Base-by-base conservation (phyloP, 2,797 vertebrate genomes). In the Pagetopsis macropterus region DNA sequence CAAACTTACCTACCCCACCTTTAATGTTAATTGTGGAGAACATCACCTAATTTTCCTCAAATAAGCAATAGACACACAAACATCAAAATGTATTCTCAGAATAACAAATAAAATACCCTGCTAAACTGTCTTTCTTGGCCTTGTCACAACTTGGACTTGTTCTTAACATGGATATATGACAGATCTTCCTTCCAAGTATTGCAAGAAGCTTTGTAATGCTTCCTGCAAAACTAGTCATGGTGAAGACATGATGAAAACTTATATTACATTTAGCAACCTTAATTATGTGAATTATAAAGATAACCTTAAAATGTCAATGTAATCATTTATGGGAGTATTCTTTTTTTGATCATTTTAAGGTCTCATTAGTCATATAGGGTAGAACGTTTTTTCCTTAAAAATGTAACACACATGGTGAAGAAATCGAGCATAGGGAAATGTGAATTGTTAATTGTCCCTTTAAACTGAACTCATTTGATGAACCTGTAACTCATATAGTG, bases 381-480 rank as follows among this genome's bases (percentile, higher is more conserved):
- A 21, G 65, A 65, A 58, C 27, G 40, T 27, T 72, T 72, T 72
- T 60, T 37, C 14, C 3, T 11, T 62, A 43, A 31, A 12, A n/a
- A 14, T 0, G 9, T 62, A 59, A 74, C 44, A 45, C 66, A 27
- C 2, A 33, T 12, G 0, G 19, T 60, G 23, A 71, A 61, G 12
- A 84, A 65, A 76, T 68, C 27, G 41, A 72, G 50, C 62, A 31
- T 57, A 68, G 64, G 50, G 65, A 72, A 83, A 79, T 67, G 27
- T 54, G 76, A 84, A 83, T 83, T 83, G 81, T 83, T 76, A 83
- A 46, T 61, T 61, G 71, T 79, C 59, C 60, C 78, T 85, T 63
- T 33, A 78, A 82, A 78, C 61, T 37, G 50, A 48, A 21, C 40
- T 74, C 15, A 65, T 73, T 69, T 76, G 48, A 75, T 72, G 82